phyloP scores from a whole-genome alignment of 2,888 invertebrate species.

The Podabrus alpinus region DNA sequence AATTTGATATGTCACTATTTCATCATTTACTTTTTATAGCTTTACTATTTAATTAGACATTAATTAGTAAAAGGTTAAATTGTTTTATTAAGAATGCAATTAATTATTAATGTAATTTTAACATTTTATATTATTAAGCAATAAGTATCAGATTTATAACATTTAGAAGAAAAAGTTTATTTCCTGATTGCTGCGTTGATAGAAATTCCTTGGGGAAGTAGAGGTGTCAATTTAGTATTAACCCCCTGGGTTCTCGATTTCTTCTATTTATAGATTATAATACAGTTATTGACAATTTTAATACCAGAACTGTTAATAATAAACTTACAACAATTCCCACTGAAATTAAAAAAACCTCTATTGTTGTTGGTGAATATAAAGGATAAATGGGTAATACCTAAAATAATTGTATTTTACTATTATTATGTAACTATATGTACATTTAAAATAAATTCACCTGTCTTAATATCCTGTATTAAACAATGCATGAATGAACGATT shows the following conservation, averaged over 20 bases:
- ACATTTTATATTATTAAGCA: not conserved
- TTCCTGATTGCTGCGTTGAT: too few species aligned
- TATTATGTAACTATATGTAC: not conserved
- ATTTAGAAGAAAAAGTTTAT: too few species aligned
- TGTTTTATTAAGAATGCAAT: not conserved
- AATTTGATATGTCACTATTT: not conserved
- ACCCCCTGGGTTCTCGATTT: too few species aligned
- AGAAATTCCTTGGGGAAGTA: too few species aligned
- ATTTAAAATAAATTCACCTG: not conserved
- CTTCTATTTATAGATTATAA: too few species aligned
- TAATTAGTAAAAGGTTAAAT: not conserved
- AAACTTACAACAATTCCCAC: too few species aligned
- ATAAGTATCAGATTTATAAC: too few species aligned
- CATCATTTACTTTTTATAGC: not conserved
- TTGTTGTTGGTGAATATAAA: not conserved
- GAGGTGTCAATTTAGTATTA: too few species aligned
- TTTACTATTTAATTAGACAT: not conserved
- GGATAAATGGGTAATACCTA: not conserved
- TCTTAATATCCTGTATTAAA: not conserved
- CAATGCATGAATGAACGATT: constrained; percentile 5
- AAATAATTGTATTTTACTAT: not conserved
- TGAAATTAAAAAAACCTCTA: too few species aligned
- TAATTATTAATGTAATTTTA: not conserved
- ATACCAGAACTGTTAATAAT: too few species aligned
- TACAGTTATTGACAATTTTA: too few species aligned